Evolutionary conservation across 2,113 vertebrate genomes (phyloP).

Genomic region (Ginglymostoma cirratum): DNA sequence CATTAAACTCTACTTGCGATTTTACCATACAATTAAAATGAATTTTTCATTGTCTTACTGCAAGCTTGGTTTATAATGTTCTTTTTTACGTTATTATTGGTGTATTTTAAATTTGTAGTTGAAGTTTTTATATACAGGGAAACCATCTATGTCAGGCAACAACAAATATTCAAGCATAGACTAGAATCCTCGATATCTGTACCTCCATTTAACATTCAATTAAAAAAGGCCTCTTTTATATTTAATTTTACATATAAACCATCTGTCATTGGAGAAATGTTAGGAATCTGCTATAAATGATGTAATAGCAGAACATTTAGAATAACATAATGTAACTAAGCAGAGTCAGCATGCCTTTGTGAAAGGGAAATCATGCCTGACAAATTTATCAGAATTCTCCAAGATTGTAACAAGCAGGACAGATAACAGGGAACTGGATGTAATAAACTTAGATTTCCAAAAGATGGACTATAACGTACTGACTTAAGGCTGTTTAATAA

Average conservation of each 20-base stretch:
- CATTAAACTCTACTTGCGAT: not conserved
- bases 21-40: not conserved
- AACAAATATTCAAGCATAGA: not conserved
- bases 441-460: too few relatives aligned
- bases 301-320: too few relatives aligned
- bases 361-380: too few relatives aligned
- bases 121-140: not conserved
- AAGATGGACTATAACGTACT: too few relatives aligned
- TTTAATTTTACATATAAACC: not conserved
- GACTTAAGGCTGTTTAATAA: too few relatives aligned
- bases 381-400: too few relatives aligned
- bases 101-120: not conserved
- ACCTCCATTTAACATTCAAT: not conserved
- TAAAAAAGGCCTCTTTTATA: not conserved
- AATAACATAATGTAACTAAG: too few relatives aligned
- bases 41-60: not conserved
- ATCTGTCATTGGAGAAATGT: too few relatives aligned
- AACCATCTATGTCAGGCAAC: not conserved
- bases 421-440: too few relatives aligned
- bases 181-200: not conserved
- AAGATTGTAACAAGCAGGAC: too few relatives aligned
- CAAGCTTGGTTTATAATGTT: not conserved
- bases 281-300: too few relatives aligned
- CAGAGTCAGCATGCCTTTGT: too few relatives aligned
- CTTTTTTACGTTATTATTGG: not conserved